Percentiles rank a stretch among this genome's conserved stretches.
phyloP scores from a whole-genome alignment of 2,888 invertebrate species.

The Caenorhabditis sp. region DNA sequence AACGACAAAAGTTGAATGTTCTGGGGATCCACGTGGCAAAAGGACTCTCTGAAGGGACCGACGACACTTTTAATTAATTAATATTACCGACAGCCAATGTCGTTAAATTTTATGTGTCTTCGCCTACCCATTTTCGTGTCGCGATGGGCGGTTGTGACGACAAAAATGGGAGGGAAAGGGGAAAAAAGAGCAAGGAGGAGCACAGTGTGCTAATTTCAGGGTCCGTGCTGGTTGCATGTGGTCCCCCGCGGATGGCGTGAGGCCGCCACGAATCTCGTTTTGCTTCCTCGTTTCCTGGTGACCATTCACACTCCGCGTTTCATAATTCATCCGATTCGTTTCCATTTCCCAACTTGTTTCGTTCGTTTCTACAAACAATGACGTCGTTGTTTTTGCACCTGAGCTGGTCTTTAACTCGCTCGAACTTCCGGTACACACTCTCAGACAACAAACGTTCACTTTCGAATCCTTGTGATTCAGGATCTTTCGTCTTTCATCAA shows the following conservation, averaged over 20 bases:
- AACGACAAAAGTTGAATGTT: too few species aligned
- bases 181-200: conserved; percentile 1
- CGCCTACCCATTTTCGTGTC: conserved; percentile 2
- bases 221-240: conserved; percentile 5
- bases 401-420: too few species aligned
- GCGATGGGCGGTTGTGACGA: conserved; percentile 27
- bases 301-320: conserved; percentile 18
- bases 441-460: too few species aligned
- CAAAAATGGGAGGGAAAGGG: conserved; percentile 1
- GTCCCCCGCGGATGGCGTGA: too few species aligned
- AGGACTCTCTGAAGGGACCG: background rate
- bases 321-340: conserved; percentile 36
- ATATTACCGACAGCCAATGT: conserved; percentile 11
- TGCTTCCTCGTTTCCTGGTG: conserved; percentile 27
- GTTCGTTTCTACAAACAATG: too few species aligned
- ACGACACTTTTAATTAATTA: conserved; percentile 45
- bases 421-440: too few species aligned
- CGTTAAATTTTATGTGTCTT: conserved; percentile 46
- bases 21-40: conserved; percentile 5
- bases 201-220: conserved; percentile 36
- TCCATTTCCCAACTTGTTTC: too few species aligned
- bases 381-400: too few species aligned
- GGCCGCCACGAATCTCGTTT: background rate
- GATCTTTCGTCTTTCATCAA: too few species aligned
- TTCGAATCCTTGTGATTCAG: too few species aligned